Conservation (phyloP, 2,888 invertebrate species). For the Notodonta dromedarius region DNA sequence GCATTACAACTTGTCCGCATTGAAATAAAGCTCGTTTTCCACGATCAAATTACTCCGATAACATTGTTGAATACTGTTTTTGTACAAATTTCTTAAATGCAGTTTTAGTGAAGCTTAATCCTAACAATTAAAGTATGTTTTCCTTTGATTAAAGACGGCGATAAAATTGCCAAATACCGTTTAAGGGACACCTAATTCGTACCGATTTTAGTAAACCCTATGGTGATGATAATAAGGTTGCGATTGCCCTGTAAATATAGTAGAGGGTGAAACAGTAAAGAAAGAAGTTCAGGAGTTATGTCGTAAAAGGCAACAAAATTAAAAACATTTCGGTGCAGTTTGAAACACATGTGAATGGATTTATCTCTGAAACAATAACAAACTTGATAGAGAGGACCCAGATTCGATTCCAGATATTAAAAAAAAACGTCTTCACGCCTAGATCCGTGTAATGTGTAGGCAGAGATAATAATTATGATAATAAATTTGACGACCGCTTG, state of each 20-base stretch:
- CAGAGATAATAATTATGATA: too few species aligned
- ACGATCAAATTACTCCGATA: neutral
- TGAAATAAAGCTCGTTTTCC: neutral
- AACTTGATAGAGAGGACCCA: neutral
- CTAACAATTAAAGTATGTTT: neutral
- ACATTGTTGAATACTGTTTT: neutral
- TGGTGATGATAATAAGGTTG: neutral
- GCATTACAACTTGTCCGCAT: neutral
- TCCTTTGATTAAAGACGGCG: neutral
- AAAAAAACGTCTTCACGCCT: too few species aligned
- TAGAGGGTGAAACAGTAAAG: slow-evolving; percentile 1
- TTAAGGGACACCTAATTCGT: neutral
- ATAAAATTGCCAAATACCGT: neutral
- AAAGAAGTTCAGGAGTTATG: slow-evolving; percentile 2
- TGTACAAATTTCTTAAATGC: neutral
- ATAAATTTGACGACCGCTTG: too few species aligned
- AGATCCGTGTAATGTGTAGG: too few species aligned
- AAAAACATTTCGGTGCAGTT: neutral
- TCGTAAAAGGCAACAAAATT: slow-evolving; percentile 5
- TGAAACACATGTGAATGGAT: slow-evolving; percentile 1
- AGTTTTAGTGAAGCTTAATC: neutral
- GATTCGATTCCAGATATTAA: too few species aligned
- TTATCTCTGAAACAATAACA: slow-evolving; percentile 1
- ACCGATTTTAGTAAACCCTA: neutral
- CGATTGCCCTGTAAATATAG: neutral